Evolutionary conservation across 2,888 invertebrate species (phyloP), one percentile per base, ranked within the genome.

Genomic region (Drosophila peninsularis): DNA sequence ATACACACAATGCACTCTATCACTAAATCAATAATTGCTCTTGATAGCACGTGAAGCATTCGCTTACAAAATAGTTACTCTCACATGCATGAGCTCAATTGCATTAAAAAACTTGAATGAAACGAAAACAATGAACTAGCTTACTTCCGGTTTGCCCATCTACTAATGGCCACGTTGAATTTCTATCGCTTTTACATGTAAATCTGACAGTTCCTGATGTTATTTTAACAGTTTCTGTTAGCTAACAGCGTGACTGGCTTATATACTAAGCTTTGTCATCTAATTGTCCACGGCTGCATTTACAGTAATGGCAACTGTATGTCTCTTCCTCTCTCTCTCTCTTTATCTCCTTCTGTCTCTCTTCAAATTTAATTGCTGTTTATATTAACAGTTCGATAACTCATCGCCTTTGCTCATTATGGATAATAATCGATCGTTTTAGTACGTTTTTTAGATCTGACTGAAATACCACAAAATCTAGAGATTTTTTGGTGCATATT

Each of bases 61-160:
- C 24, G 30, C 19, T 54, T 30, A 45, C 14, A 42, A 47, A 52
- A 34, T 39, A 37, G 34, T 52, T 56, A 63, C 10, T 21, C 45
- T 21, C 21, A 13, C 42, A 13, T 37, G 71, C 42, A 37, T 54
- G 67, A 50, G 17, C 37, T 32, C 41, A 63, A 62, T 34, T 44
- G 17, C 41, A 27, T 17, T 30, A 6, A 6, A 39, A 54, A 61
- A 49, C 37, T 61, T 50, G 49, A 61, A 75, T 58, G 52, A 55
- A 63, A 7, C 10, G 45, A 37, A 5, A 9, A 1, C 13, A 13
- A 36, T 30, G 0, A 21, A 10, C 37, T 5, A 27, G 5, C 7
- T 24, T 6, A 19, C 19, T 3, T 39, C 21, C 30, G 24, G 3
- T 24, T 19, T 19, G 9, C 5, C 4, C 3, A 21, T 47, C 24